Evolutionary conservation across 2,797 vertebrate genomes (phyloP), one percentile per base, ranked within the genome.

Genomic region (Enteromius treurensis): DNA sequence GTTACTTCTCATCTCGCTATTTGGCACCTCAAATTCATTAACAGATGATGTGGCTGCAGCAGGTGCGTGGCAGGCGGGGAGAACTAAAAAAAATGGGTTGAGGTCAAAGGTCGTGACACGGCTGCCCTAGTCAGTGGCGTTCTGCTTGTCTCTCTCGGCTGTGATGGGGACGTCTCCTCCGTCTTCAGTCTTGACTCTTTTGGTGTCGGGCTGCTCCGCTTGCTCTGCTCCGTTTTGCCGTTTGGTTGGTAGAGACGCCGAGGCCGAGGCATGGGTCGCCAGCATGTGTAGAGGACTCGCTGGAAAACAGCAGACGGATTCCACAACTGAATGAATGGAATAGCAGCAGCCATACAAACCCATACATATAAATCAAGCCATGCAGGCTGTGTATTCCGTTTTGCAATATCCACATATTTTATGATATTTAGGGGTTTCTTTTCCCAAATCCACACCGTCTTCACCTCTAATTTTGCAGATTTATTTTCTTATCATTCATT

Each of bases 191-290:
- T 97, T 98, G 86, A 92, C 87, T 45, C 96, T 94, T 94, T 99
- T 99, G n/a, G 94, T 91, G 74, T 96, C 96, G 0, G 96, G 96
- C 87, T 95, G 96, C 77, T 97, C 95, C 0, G 91, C 77, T 90
- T 95, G 95, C 82, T 95, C 96, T 49, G 47, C 47, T 49, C 97
- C 96, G 0, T 96, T 97, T 91, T 96, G 97, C 78, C 97, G 95
- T 93, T 99, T 99, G 40, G 97, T 98, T 32, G 97, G 97, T 62
- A 99, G 96, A 49, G 96, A 98, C 0, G 97, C 97, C 0, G 98
- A 99, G 0, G 97, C 97, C 0, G 98, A 99, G 0, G 98, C 97
- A 2, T 99, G 98, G n/a, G 97, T 95, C 0, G 98, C 97, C 87
- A 99, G 90, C 92, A 99, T 95, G 86, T 99, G 98, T 82, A 99